Conservation (phyloP, 2,888 invertebrate species). For the Euclidia mi region DNA sequence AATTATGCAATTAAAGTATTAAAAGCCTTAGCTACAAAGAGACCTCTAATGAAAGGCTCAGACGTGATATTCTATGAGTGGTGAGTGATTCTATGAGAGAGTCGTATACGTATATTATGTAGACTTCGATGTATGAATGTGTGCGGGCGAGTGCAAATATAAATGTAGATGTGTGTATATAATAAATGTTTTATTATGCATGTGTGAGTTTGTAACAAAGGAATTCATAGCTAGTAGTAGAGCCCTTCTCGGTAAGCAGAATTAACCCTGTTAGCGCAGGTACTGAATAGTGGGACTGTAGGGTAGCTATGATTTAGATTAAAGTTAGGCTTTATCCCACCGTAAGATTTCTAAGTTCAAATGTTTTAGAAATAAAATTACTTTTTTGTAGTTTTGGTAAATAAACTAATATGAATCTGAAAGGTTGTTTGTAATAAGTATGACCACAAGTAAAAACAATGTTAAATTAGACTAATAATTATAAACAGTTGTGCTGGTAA, state of each 20-base stretch:
- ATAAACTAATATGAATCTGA: too few relatives aligned
- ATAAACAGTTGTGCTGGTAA: too few relatives aligned
- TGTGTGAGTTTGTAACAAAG: slow-evolving; percentile 32
- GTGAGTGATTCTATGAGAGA: too few relatives aligned
- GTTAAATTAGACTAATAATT: too few relatives aligned
- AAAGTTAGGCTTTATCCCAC: background rate
- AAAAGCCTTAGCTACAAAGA: slow-evolving; percentile 12
- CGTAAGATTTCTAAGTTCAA: too few relatives aligned
- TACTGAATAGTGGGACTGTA: slow-evolving; percentile 24
- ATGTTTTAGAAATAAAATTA: too few relatives aligned
- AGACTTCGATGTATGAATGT: too few relatives aligned
- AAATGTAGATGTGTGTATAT: background rate
- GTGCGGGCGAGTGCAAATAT: too few relatives aligned
- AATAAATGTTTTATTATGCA: background rate
- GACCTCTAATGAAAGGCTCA: slow-evolving; percentile 24
- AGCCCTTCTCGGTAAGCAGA: slow-evolving; percentile 33
- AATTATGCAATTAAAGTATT: slow-evolving; percentile 16
- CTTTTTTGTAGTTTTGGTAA: too few relatives aligned
- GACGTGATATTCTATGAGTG: background rate
- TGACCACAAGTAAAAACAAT: too few relatives aligned
- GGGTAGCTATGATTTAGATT: slow-evolving; percentile 15
- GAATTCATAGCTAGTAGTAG: slow-evolving; percentile 45
- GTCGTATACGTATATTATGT: too few relatives aligned
- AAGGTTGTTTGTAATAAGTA: too few relatives aligned
- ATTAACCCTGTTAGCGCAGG: slow-evolving; percentile 42